Percentiles rank a stretch among this genome's conserved stretches.
phyloP scores from a whole-genome alignment of 2,888 invertebrate species.

The Cantharis rustica region DNA sequence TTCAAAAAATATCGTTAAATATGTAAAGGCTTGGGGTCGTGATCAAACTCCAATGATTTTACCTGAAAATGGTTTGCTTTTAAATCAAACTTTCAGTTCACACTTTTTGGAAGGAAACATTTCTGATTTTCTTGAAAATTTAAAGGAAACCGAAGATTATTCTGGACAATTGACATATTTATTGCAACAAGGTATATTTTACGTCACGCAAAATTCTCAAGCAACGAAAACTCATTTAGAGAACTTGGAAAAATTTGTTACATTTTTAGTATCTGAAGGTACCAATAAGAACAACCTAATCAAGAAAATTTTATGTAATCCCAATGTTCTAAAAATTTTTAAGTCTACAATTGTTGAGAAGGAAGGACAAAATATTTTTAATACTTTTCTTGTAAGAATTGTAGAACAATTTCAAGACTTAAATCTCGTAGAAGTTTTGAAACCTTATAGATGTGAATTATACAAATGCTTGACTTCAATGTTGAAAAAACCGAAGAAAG shows the following conservation, averaged over 20 bases:
- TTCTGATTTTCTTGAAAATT: conserved; percentile 31
- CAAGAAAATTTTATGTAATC: conserved; percentile 53
- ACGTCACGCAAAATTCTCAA: conserved; percentile 9
- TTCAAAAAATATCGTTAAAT: conserved; percentile 54
- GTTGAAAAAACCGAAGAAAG: conserved; percentile 57
- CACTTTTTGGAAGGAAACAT: conserved; percentile 38
- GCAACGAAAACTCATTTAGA: conserved; percentile 28
- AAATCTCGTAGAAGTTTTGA: conserved; percentile 42
- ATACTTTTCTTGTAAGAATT: conserved; percentile 43
- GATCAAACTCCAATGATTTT: neutral
- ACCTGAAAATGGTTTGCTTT: neutral
- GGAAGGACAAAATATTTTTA: conserved; percentile 38
- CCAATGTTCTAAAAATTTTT: conserved; percentile 52
- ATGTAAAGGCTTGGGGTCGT: conserved; percentile 59
- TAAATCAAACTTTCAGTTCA: conserved; percentile 33
- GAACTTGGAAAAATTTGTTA: conserved; percentile 38
- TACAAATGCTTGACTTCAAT: conserved; percentile 57
- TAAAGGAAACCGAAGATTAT: conserved; percentile 34
- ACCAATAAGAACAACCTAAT: conserved; percentile 41
- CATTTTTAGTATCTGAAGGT: conserved; percentile 31
- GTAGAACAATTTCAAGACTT: conserved; percentile 36
- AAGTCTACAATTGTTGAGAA: conserved; percentile 46
- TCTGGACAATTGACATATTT: conserved; percentile 15
- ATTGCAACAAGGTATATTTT: conserved; percentile 20
- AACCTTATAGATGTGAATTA: conserved; percentile 62